Conservation (phyloP, 2,113 vertebrate species). For the Canis aureus region DNA sequence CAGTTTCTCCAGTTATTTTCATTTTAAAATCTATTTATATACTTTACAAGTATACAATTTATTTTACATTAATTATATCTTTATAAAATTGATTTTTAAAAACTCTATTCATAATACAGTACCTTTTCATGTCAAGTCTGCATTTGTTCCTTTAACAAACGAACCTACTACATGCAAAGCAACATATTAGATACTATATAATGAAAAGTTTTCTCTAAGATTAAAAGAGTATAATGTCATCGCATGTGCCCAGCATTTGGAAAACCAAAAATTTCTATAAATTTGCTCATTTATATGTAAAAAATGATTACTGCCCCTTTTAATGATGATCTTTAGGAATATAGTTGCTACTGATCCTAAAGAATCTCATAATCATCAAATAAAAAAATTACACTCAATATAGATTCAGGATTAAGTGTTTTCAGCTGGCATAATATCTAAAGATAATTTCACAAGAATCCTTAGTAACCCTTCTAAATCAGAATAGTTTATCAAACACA, state of each 20-base stretch:
- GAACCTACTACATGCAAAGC: neutral
- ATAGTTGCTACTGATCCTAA: neutral
- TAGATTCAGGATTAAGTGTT: neutral
- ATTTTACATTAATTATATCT: neutral
- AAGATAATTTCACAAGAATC: constrained; percentile 30
- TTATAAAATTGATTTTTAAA: neutral
- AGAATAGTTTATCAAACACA: constrained; percentile 11
- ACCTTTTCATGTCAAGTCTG: neutral
- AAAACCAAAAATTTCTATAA: neutral
- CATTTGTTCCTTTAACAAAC: neutral
- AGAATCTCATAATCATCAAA: neutral
- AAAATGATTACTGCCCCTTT: neutral
- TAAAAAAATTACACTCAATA: neutral
- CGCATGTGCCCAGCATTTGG: neutral
- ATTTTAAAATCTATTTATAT: neutral
- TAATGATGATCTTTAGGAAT: neutral
- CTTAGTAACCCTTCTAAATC: neutral
- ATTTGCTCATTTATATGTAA: neutral
- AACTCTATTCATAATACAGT: neutral
- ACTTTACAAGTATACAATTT: neutral
- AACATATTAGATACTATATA: neutral
- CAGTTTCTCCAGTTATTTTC: neutral
- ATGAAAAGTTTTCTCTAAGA: neutral
- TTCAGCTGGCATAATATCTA: neutral
- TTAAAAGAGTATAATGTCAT: constrained; percentile 2